Base-by-base conservation (phyloP, 2,888 invertebrate species). In the Anagyrus pseudococci region DNA sequence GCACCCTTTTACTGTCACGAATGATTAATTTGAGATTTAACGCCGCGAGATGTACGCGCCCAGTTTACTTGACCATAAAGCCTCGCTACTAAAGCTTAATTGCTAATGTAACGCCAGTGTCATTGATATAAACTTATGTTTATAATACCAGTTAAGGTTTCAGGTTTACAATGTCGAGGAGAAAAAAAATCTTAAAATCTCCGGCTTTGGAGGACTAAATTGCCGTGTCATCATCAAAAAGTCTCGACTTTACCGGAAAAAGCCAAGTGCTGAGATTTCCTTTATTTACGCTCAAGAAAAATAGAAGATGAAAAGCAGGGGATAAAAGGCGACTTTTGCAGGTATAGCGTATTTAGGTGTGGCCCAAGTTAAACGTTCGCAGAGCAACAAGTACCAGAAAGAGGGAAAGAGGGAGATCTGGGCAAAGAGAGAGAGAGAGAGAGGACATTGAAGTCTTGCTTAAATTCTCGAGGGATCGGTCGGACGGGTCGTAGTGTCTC, bases 1-100 rank as follows among this genome's bases (percentile, higher is more conserved):
- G 50, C 63, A 46, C 58, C 58, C 40, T 49, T 17, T 58, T 43
- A 56, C 19, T 64, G 59, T 41, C 59, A 40, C n/a, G 15, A 44
- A n/a, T 25, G 47, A 54, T 63, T 49, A 43, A 23, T 4, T 46
- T 57, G 8, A n/a, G n/a, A n/a, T n/a, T n/a, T n/a, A n/a, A n/a
- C n/a, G n/a, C n/a, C n/a, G n/a, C n/a, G n/a, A n/a, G n/a, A n/a
- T n/a, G n/a, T n/a, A n/a, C n/a, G n/a, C n/a, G n/a, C n/a, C n/a
- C n/a, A n/a, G n/a, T n/a, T n/a, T n/a, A n/a, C n/a, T n/a, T n/a
- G n/a, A n/a, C n/a, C n/a, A n/a, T n/a, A n/a, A n/a, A n/a, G n/a
- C n/a, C n/a, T n/a, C n/a, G n/a, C n/a, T n/a, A n/a, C n/a, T n/a
- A n/a, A n/a, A n/a, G n/a, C n/a, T n/a, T n/a, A n/a, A n/a, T n/a